Evolutionary conservation across 2,113 vertebrate genomes (phyloP), one percentile per base, ranked within the genome.

Genomic region (Anhinga anhinga): DNA sequence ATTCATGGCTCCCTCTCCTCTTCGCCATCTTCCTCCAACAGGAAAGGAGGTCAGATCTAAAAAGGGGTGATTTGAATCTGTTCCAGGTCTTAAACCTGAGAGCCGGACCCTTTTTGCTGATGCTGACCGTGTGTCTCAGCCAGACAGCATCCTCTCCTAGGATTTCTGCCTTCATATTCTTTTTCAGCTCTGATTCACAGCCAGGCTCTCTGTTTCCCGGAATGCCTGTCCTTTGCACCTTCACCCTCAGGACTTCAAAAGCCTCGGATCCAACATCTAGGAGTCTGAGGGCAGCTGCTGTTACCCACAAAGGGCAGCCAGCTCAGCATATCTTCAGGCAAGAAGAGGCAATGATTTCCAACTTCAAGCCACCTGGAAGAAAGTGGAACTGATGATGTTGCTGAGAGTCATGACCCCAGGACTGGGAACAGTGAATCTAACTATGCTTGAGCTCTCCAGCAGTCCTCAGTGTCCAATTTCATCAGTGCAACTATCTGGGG

Each of bases 51-150:
- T 94, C 91, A 87, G 13, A 36, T 70, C 53, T 95, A 82, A 95
- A 95, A 92, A 95, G 56, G 56, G 49, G 66, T 87, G 69, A 86
- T 94, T 86, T 94, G 88, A 95, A 65, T 76, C 69, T 72, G 40
- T 71, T 88, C 91, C 86, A 93, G 86, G 42, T 59, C 77, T 96
- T 86, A 96, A 95, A 95, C 82, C 63, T 70, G 80, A 81, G 42
- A 89, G 78, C 56, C 81, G 4, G 3, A 77, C 62, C 45, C n/a
- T 93, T 95, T 93, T 71, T 88, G 81, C 88, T 91, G 94, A 89
- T 92, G 90, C 80, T 91, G 80, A 47, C 73, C 2, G 0, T 65
- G 78, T 85, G 77, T 92, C 70, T 47, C 55, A 78, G 80, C 65
- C 77, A 82, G 95, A 49, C 88, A 87, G 83, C 91, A 91, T 86